Base-by-base conservation (phyloP, 2,797 vertebrate species). In the Liasis olivaceus region DNA sequence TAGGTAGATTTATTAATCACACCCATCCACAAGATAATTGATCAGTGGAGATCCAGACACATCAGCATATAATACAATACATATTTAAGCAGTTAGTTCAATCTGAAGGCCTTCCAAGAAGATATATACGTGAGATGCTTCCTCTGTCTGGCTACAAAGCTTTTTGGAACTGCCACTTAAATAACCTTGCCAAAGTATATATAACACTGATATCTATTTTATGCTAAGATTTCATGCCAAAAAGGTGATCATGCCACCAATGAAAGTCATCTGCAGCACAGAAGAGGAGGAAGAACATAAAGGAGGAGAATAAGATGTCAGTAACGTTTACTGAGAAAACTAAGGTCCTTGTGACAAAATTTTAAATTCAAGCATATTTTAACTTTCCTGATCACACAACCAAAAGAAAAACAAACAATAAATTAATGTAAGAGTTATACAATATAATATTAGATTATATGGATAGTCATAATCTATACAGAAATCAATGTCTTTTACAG, bases 121-220 rank as follows among this genome's bases (percentile, higher is more conserved):
- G 5, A 84, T 84, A 36, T 84, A 58, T 85, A 85, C 89, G 26
- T 17, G 36, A 90, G 9, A 56, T 36, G 8, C 13, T 47, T 93
- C 26, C 69, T 36, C 12, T 22, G 91, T 87, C 26, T 28, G 59
- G 3, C 26, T 59, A 59, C 47, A 42, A 90, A 60, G 59, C 20
- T 28, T 87, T 72, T 31, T 54, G n/a, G 64, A 91, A 93, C 13
- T 88, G 86, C 51, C 20, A 88, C 47, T 90, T 64, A 93, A 91
- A 85, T 59, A 58, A 72, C 1, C 22, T 26, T 72, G 6, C 24
- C 64, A 31, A 72, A 22, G 2, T 24, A 28, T 56, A 12, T 63
- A 15, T 69, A 86, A 54, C 7, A 47, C 13, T 13, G 7, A 15
- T 66, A 81, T 90, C 66, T 81, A 22, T 91, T 17, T 88, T 28